Percentiles rank a stretch among this genome's conserved stretches.
Conservation (phyloP, 1,140 invertebrate species). For the Aphidius gifuensis region DNA sequence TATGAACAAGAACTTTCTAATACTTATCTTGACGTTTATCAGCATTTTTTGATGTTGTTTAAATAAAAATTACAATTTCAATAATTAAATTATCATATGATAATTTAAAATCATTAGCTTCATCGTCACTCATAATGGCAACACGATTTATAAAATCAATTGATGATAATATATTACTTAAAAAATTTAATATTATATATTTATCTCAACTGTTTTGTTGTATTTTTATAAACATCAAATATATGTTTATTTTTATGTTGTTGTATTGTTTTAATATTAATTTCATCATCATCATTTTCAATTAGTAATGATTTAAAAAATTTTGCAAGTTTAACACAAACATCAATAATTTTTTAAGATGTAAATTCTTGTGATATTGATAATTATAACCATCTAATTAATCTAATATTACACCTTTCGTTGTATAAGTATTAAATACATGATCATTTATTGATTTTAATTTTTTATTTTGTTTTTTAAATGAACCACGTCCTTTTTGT, state of each 20-base stretch:
- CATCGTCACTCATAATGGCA: slow-evolving; percentile 50
- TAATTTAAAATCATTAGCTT: slow-evolving; percentile 54
- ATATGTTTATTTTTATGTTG: slow-evolving; percentile 54
- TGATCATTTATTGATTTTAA: slow-evolving; percentile 83
- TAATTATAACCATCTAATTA: slow-evolving; percentile 80
- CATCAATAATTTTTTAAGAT: slow-evolving; percentile 61
- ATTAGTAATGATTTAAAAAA: slow-evolving; percentile 67
- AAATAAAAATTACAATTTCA: slow-evolving; percentile 65
- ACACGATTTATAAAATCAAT: slow-evolving; percentile 67
- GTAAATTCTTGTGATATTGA: slow-evolving; percentile 66
- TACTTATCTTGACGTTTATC: slow-evolving; percentile 58
- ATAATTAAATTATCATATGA: slow-evolving; percentile 69
- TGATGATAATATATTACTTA: slow-evolving; percentile 65
- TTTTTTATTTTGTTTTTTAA: slow-evolving; percentile 81
- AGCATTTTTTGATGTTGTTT: slow-evolving; percentile 60
- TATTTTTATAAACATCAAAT: slow-evolving; percentile 66
- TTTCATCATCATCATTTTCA: slow-evolving; percentile 58
- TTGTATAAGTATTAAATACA: slow-evolving; percentile 68
- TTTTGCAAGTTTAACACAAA: slow-evolving; percentile 64
- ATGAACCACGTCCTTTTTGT: slow-evolving; percentile 74
- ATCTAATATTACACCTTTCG: slow-evolving; percentile 69
- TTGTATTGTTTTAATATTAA: slow-evolving; percentile 32
- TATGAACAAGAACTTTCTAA: slow-evolving; percentile 75
- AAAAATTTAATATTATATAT: slow-evolving; percentile 70
- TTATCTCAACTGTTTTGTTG: slow-evolving; percentile 73